Base-by-base conservation (phyloP, 2,797 vertebrate species). In the Cryptoblepharus egeriae region DNA sequence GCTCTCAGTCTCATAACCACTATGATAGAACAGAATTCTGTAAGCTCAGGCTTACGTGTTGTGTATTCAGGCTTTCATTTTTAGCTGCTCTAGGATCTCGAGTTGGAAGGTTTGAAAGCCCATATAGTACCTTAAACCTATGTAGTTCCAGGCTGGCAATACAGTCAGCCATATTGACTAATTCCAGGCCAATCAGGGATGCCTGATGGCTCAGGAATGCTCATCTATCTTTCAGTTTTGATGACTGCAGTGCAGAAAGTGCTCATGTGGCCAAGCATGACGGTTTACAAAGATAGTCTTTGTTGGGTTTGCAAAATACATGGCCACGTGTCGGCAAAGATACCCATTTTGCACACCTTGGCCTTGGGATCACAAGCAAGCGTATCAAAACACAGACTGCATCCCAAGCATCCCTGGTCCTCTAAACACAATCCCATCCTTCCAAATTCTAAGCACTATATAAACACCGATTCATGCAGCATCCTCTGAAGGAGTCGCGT, bases 401-500 rank as follows among this genome's bases (percentile, higher is more conserved):
- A 39, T 70, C 15, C 67, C 18, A 32, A 79, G 60, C 32, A 45
- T n/a, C 81, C 20, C 26, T 77, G 32, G 26, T 32, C 60, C 20
- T 64, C 49, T 28, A 42, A 60, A 45, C 74, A 68, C n/a, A 45
- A 45, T 58, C 20, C 58, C 67, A 39, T 37, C 61, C 37, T 78
- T 37, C 32, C 24, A 74, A 73, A 84, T 84, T 73, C 28, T n/a
- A 42, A 30, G 30, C 63, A 67, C 49, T 57, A 37, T 61, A 67
- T 68, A 73, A 79, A 79, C 75, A 35, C 52, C 3, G 24, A 84
- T 74, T 79, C 55, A 65, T 68, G 57, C 69, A 39, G 37, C 80
- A 68, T 81, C 69, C 57, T 58, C 68, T 60, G 74, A 82, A 39
- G 55, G n/a, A 35, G 6, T 8, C 61, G 30, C 80, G 15, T 52